phyloP scores from a whole-genome alignment of 2,888 invertebrate genomes.

The Siphlonurus alternatus region DNA sequence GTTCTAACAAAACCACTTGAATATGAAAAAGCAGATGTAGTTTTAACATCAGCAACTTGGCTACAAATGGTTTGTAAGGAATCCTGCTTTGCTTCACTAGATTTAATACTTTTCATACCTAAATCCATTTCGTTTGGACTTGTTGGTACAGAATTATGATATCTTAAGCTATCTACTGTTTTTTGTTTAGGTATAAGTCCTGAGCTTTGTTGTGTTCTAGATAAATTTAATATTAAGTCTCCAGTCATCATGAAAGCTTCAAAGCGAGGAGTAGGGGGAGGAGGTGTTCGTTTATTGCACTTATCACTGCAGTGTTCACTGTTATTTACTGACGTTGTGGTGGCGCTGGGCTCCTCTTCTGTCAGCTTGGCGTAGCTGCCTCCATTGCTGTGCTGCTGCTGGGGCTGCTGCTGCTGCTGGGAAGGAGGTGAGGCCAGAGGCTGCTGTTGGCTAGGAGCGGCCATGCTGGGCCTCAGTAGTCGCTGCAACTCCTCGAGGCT shows the following conservation, averaged over 20 bases:
- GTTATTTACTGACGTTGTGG: not conserved
- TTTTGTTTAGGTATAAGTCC: conserved; percentile 39
- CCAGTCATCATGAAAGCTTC: conserved; percentile 98
- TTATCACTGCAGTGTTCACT: not conserved
- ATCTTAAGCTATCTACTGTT: conserved; percentile 31
- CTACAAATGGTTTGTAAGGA: not conserved
- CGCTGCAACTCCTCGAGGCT: not conserved
- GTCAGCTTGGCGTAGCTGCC: not conserved
- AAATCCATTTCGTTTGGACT: conserved; percentile 48
- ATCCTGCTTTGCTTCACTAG: not conserved
- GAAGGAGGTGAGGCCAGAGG: not conserved
- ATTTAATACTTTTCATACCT: conserved; percentile 22
- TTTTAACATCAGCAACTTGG: conserved; percentile 7
- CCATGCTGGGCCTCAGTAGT: not conserved
- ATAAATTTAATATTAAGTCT: conserved; percentile 84
- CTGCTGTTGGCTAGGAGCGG: not conserved
- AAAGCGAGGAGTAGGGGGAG: conserved; percentile 35
- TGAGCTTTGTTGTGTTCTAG: conserved; percentile 55
- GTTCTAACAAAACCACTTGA: conserved; percentile 48
- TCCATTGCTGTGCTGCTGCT: not conserved
- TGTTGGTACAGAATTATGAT: conserved; percentile 47
- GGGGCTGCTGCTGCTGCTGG: not conserved
- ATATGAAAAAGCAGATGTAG: conserved; percentile 10
- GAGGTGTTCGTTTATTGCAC: not conserved
- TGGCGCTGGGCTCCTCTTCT: not conserved